A percentile compares a stretch with the other conserved stretches of the same genome.
phyloP scores from a whole-genome alignment of 1,140 invertebrate species.

The Drosophila dunni region DNA sequence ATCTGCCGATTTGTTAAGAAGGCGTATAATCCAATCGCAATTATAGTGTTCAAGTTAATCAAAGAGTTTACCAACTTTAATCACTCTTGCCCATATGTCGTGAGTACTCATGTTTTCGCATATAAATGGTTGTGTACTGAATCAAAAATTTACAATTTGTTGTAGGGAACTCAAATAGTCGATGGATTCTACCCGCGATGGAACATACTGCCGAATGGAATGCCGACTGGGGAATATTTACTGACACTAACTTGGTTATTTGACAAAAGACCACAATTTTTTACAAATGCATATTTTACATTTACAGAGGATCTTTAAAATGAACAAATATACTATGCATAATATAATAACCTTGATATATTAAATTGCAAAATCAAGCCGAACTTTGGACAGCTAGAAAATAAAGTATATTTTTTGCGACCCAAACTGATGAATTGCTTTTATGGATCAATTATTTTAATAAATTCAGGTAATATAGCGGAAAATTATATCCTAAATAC shows the following conservation, averaged over 20 bases:
- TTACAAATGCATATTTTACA: constrained; percentile 18
- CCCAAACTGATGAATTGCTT: too few species aligned
- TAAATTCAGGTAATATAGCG: neutral
- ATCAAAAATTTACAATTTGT: neutral
- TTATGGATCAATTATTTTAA: too few species aligned
- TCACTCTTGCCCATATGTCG: constrained; percentile 26
- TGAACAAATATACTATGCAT: too few species aligned
- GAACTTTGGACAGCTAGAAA: too few species aligned
- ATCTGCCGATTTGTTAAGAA: constrained; percentile 10
- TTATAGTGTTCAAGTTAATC: neutral
- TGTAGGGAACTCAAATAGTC: constrained; percentile 9
- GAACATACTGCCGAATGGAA: neutral
- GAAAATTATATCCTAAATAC: neutral
- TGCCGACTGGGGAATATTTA: constrained; percentile 20
- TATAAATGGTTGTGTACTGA: neutral
- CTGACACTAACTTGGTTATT: constrained; percentile 3
- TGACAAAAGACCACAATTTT: neutral
- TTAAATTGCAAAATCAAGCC: too few species aligned
- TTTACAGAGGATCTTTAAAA: constrained; percentile 17
- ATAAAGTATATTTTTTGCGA: too few species aligned
- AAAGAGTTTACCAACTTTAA: constrained; percentile 24
- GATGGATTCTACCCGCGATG: constrained; percentile 12
- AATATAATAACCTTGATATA: too few species aligned
- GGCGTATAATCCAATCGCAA: neutral
- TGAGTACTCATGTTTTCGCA: neutral